Conservation (phyloP, 2,888 invertebrate species). For the Onchidella celtica region DNA sequence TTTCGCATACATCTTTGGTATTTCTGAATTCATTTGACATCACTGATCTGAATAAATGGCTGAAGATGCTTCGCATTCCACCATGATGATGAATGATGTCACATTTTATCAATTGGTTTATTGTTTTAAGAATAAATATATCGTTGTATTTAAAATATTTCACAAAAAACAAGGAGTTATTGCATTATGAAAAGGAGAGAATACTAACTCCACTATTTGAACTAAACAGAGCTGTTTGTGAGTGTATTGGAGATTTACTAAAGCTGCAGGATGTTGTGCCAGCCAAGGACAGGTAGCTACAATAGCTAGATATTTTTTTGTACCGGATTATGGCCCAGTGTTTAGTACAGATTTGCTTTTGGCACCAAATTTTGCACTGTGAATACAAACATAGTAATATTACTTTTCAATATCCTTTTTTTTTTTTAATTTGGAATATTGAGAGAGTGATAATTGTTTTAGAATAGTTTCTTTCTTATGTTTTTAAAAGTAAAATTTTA, state of each 20-base stretch:
- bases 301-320: background rate
- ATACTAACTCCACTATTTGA: too few relatives aligned
- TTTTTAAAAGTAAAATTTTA: background rate
- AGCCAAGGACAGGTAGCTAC: conserved; percentile 20
- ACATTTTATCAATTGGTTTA: background rate
- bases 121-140: too few relatives aligned
- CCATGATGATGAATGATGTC: too few relatives aligned
- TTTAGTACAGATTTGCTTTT: too few relatives aligned
- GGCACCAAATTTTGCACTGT: background rate
- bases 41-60: too few relatives aligned
- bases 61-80: too few relatives aligned
- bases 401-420: background rate
- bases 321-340: too few relatives aligned
- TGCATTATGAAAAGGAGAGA: too few relatives aligned
- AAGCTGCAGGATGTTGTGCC: conserved; percentile 12
- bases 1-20: too few relatives aligned
- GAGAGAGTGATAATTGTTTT: background rate
- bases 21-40: too few relatives aligned
- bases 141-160: too few relatives aligned
- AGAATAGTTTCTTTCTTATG: background rate
- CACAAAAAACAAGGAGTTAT: too few relatives aligned
- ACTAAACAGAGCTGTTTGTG: conserved; percentile 13
- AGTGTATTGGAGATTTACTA: conserved; percentile 24
- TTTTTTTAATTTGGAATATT: background rate
- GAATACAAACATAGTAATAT: background rate